A percentile compares a stretch with the other conserved stretches of the same genome.
phyloP scores from a whole-genome alignment of 2,797 vertebrate genomes.

The Gallinago stenura region DNA sequence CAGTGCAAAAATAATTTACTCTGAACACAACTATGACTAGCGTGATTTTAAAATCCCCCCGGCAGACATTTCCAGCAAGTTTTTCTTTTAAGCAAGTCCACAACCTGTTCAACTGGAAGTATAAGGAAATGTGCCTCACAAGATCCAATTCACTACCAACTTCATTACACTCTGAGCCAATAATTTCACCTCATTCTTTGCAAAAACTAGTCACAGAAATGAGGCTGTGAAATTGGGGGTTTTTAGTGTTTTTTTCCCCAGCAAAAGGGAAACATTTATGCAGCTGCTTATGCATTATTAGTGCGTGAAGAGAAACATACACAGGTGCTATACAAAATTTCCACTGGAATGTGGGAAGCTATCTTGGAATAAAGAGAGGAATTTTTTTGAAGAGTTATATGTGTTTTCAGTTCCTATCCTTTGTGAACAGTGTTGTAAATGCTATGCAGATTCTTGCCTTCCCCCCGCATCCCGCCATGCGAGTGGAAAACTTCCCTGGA shows the following conservation, averaged over 20 bases:
- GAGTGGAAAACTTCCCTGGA: background rate
- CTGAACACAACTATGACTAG: background rate
- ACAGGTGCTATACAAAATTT: background rate
- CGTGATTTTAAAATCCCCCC: background rate
- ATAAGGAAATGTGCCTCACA: background rate
- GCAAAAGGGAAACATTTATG: background rate
- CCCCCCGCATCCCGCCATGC: background rate
- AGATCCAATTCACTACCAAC: background rate
- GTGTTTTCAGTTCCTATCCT: background rate
- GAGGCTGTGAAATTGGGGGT: background rate
- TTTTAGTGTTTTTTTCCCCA: background rate
- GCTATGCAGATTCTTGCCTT: background rate
- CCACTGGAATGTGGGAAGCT: background rate
- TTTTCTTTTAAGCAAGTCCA: background rate
- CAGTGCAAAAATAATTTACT: background rate
- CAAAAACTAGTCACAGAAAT: background rate
- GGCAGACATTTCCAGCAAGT: background rate
- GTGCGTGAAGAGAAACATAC: background rate
- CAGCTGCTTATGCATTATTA: background rate
- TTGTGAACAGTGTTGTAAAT: background rate
- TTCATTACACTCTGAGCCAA: background rate
- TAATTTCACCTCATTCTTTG: background rate
- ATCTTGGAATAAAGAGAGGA: background rate
- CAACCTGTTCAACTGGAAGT: constrained; percentile 18
- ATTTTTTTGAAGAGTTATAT: background rate